Base-by-base conservation (phyloP, 2,113 vertebrate genomes). In the Macroglossus sobrinus region DNA sequence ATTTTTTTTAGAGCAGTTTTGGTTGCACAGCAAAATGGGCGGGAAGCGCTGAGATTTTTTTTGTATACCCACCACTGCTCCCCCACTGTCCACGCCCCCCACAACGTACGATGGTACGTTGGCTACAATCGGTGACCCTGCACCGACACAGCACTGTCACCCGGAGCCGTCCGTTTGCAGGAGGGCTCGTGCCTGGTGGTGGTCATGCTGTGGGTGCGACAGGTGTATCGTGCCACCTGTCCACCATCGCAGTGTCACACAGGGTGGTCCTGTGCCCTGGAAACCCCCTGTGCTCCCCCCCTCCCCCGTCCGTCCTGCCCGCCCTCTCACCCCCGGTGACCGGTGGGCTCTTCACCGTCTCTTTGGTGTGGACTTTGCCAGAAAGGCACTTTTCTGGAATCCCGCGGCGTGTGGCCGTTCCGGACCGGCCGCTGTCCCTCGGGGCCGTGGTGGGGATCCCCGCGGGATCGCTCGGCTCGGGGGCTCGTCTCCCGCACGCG, bases 31-130 rank as follows among this genome's bases (percentile, higher is more conserved):
- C 45, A 66, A 22, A 38, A 5, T n/a, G 21, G 30, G n/a, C 19
- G 19, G 43, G 55, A 53, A 74, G 55, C 16, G 4, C 66, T 3
- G 72, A 69, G 92, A 16, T 11, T 45, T 15, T 45, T 15, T 55
- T 21, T 28, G 0, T 0, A 2, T 5, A 1, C 53, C 22, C 33
- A 4, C 8, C 7, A 21, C 43, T 15, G 7, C n/a, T 50, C 26
- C 22, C 66, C 12, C 1, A 6, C 50, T 12, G 5, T 18, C 38
- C 11, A 0, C 13, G 0, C 3, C 8, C 35, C n/a, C 35, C 16
- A 2, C 21, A n/a, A n/a, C n/a, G n/a, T n/a, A n/a, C n/a, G 28
- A 3, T 7, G 55, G 7, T 5, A 18, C 12, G 0, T 6, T 2
- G 7, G 72, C 16, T 3, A 22, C 16, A 13, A 4, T 18, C 2